Evolutionary conservation across 2,888 invertebrate genomes (phyloP).

Genomic region (Cerastoderma edule): DNA sequence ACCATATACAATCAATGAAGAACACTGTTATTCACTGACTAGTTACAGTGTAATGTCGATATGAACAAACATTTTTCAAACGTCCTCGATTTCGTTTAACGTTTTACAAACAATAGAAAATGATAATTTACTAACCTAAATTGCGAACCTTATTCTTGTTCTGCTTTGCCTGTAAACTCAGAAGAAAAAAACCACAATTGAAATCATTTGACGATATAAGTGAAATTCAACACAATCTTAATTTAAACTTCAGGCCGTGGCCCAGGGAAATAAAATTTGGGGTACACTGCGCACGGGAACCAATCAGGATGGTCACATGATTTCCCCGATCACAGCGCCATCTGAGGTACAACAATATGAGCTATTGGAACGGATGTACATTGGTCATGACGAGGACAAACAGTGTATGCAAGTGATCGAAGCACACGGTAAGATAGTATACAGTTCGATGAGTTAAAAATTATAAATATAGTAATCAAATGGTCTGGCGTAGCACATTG

Average conservation of each 20-base stretch:
- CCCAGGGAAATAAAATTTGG: constrained; percentile 49
- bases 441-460: not conserved
- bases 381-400: constrained; percentile 29
- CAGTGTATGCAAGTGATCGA: constrained; percentile 49
- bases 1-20: no score
- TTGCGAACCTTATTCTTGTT: not conserved
- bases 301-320: constrained; percentile 55
- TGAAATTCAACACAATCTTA: not conserved
- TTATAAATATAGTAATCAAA: not conserved
- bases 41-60: no score
- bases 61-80: no score
- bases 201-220: not conserved
- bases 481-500: not conserved
- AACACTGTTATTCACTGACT: no score
- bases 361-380: constrained; percentile 41
- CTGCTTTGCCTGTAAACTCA: no score
- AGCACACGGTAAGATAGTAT: constrained; percentile 41
- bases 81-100: not conserved
- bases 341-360: constrained; percentile 51
- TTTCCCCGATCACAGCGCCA: constrained; percentile 55
- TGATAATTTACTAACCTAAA: not conserved
- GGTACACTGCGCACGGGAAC: constrained; percentile 46
- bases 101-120: not conserved
- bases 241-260: constrained; percentile 29
- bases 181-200: no score